Percentiles rank a stretch among this genome's conserved stretches.
Conservation (phyloP, 1,140 invertebrate species). For the Grapholita molesta region DNA sequence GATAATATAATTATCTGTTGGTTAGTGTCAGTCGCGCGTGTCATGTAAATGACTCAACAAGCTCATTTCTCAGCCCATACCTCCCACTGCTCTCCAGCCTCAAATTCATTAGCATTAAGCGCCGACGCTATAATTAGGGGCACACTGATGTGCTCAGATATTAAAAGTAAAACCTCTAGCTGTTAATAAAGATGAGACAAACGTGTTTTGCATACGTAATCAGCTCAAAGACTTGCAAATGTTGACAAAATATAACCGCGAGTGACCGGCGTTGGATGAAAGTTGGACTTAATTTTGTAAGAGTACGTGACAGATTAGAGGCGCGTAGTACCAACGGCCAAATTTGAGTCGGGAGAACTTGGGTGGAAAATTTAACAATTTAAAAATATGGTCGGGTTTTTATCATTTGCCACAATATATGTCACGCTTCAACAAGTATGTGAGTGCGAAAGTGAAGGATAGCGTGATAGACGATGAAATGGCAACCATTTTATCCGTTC, state of each 20-base stretch:
- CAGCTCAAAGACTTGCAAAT: conserved; percentile 41
- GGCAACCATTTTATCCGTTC: too few species aligned
- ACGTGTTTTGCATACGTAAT: conserved; percentile 36
- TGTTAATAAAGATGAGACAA: conserved; percentile 40
- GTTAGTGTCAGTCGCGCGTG: background rate
- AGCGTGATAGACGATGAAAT: too few species aligned
- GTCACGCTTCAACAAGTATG: too few species aligned
- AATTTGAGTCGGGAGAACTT: background rate
- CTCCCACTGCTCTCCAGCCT: background rate
- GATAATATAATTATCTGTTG: background rate
- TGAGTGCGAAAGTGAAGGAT: too few species aligned
- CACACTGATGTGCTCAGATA: conserved; percentile 35
- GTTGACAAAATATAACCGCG: conserved; percentile 34
- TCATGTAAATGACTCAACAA: background rate
- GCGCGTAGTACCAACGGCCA: background rate
- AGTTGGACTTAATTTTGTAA: conserved; percentile 38
- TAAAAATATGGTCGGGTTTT: too few species aligned
- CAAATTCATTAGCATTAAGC: conserved; percentile 29
- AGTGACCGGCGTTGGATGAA: conserved; percentile 31
- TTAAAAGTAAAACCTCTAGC: conserved; percentile 37
- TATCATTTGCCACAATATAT: too few species aligned
- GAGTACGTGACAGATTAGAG: conserved; percentile 39
- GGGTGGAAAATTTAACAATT: background rate
- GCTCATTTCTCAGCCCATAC: background rate
- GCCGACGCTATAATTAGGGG: conserved; percentile 38